Evolutionary conservation across 1,140 invertebrate species (phyloP), one percentile per base, ranked within the genome.

Genomic region (Drosophila pseudoobscura): DNA sequence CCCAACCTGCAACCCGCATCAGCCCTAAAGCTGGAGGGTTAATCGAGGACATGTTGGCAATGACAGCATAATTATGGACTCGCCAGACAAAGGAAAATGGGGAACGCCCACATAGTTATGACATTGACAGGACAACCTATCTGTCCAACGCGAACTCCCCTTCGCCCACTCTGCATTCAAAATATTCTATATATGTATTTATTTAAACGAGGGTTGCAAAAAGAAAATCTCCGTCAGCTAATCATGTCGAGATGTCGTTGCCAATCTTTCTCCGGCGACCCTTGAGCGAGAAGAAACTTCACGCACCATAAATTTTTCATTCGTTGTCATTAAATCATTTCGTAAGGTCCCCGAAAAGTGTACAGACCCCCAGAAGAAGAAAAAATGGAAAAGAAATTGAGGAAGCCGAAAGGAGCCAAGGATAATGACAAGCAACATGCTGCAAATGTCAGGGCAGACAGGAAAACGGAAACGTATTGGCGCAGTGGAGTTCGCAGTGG

Each of bases 401-500:
- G 46, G 31, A 53, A 54, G 56, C 31, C 39, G 59, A 64, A 60
- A 65, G 60, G 53, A 71, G 74, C 50, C 72, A 68, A 60, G 69
- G 51, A 85, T 85, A 85, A 85, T 87, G 82, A 85, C 82, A 87
- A 66, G 78, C 61, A 87, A 82, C 83, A 82, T 87, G 78, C 82
- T 85, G 82, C 82, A 87, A 85, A 66, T 85, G 82, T 85, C 82
- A 85, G 82, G 51, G 82, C 74, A 85, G 82, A 87, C 82, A 85
- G 83, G 82, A 87, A 85, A 85, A 87, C 82, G 82, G 82, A 85
- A 78, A 87, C 82, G 82, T 85, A 85, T 85, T 85, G 82, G 82
- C 78, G 82, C 82, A 85, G 82, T 70, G 64, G 69, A 79, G 75
- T 80, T 85, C 78, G 77, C 82, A 80, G 75, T 87, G 80, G 74